Percentiles rank a stretch among this genome's conserved stretches.
Conservation (phyloP, 1,140 invertebrate genomes). For the Neuroterus valhalla region DNA sequence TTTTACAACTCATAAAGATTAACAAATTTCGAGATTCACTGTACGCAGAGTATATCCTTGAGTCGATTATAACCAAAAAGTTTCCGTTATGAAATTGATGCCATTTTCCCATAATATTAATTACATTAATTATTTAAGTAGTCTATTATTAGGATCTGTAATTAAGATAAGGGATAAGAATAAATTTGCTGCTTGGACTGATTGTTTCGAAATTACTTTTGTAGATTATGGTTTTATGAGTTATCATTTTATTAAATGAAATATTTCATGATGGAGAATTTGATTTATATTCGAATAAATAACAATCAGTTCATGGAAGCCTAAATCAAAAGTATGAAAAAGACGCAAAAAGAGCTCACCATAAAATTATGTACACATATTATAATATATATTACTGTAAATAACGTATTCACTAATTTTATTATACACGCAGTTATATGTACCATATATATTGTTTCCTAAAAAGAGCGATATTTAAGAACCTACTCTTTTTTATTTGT, state of each 20-base stretch:
- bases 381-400: conserved; percentile 58
- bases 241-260: too few relatives aligned
- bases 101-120: too few relatives aligned
- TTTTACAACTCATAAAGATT: too few relatives aligned
- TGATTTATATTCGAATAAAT: too few relatives aligned
- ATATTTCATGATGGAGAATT: too few relatives aligned
- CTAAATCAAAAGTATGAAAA: conserved; percentile 5
- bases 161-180: background rate
- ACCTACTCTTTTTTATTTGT: too few relatives aligned
- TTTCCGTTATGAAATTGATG: too few relatives aligned
- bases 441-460: conserved; percentile 62
- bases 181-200: conserved; percentile 21
- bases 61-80: too few relatives aligned
- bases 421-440: conserved; percentile 59
- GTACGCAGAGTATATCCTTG: too few relatives aligned
- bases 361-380: conserved; percentile 29
- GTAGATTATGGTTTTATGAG: background rate
- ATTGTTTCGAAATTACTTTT: background rate
- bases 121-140: too few relatives aligned
- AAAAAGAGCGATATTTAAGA: conserved; percentile 44
- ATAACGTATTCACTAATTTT: conserved; percentile 57
- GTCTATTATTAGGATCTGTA: too few relatives aligned
- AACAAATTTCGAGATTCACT: too few relatives aligned
- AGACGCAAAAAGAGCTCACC: conserved; percentile 18
- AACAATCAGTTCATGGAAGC: conserved; percentile 22